Evolutionary conservation across 1,140 invertebrate genomes (phyloP).

Genomic region (Drosophila repleta): DNA sequence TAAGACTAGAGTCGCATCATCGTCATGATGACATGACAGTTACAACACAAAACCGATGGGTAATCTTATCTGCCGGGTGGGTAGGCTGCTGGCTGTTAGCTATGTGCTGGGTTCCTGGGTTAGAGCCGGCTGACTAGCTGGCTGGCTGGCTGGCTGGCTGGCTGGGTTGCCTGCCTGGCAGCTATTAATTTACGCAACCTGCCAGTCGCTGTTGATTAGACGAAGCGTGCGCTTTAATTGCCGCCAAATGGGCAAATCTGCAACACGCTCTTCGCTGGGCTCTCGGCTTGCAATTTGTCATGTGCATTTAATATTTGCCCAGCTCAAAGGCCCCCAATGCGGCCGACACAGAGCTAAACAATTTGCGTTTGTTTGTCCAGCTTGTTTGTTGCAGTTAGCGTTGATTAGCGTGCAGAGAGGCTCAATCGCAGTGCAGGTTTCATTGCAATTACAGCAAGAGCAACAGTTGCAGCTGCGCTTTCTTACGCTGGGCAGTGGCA

Average conservation of each 20-base stretch:
- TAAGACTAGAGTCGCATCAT: slow-evolving; percentile 53
- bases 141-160: slow-evolving; percentile 15
- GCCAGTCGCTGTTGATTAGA: slow-evolving; percentile 79
- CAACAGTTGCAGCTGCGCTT: slow-evolving; percentile 38
- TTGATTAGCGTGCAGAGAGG: slow-evolving; percentile 67
- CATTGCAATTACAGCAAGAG: slow-evolving; percentile 58
- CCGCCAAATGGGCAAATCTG: slow-evolving; percentile 74
- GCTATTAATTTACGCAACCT: slow-evolving; percentile 78
- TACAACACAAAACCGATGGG: slow-evolving; percentile 63
- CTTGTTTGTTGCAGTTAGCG: slow-evolving; percentile 81
- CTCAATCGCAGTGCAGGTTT: slow-evolving; percentile 38
- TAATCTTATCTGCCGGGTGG: slow-evolving; percentile 49
- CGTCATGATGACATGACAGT: slow-evolving; percentile 79
- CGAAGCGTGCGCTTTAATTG: slow-evolving; percentile 80
- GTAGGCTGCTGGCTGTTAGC: neutral
- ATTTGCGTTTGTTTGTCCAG: slow-evolving; percentile 80
- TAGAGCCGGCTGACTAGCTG: slow-evolving; percentile 5
- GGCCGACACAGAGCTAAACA: slow-evolving; percentile 55
- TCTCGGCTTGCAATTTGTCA: slow-evolving; percentile 68
- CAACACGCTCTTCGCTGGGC: slow-evolving; percentile 57
- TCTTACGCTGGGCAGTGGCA: slow-evolving; percentile 35
- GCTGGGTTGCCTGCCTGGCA: slow-evolving; percentile 62
- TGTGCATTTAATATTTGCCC: slow-evolving; percentile 77
- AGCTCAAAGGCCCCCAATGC: slow-evolving; percentile 21
- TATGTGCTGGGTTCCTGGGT: slow-evolving; percentile 6